Conservation (phyloP, 30 jellyfish, hydroid and myxozoan species). For the Aurelia aurita region DNA sequence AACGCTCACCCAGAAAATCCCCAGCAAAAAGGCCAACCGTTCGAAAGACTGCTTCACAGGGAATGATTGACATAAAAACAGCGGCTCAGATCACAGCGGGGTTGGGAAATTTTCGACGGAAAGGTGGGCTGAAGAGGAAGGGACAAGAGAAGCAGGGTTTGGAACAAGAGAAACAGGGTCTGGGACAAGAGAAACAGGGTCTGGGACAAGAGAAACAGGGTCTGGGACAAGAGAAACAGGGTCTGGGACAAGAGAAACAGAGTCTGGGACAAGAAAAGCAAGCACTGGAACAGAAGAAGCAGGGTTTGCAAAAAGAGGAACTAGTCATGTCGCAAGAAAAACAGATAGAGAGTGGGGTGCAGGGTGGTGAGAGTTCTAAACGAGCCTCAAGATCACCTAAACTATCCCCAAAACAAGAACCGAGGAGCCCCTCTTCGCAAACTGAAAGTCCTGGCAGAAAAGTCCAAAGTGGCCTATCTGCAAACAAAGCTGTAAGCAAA, state of each 20-base stretch:
- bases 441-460: too few species aligned
- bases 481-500: not conserved
- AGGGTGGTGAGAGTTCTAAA: too few species aligned
- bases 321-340: too few species aligned
- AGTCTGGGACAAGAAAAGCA: not conserved
- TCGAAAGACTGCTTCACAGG: slow-evolving; percentile 29
- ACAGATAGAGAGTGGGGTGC: too few species aligned
- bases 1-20: slow-evolving; percentile 25
- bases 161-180: not conserved
- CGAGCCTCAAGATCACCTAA: not conserved
- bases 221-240: not conserved
- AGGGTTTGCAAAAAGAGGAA: not conserved
- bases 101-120: slow-evolving; percentile 27
- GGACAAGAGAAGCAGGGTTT: not conserved
- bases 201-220: not conserved
- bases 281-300: not conserved
- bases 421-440: too few species aligned
- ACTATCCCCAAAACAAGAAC: not conserved
- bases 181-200: not conserved
- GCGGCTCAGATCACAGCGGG: slow-evolving; percentile 53
- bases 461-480: too few species aligned
- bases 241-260: not conserved
- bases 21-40: slow-evolving; percentile 40
- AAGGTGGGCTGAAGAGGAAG: slow-evolving; percentile 22
- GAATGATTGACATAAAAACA: slow-evolving; percentile 31